phyloP scores from a whole-genome alignment of 2,888 invertebrate species.

The Achlya flavicornis region DNA sequence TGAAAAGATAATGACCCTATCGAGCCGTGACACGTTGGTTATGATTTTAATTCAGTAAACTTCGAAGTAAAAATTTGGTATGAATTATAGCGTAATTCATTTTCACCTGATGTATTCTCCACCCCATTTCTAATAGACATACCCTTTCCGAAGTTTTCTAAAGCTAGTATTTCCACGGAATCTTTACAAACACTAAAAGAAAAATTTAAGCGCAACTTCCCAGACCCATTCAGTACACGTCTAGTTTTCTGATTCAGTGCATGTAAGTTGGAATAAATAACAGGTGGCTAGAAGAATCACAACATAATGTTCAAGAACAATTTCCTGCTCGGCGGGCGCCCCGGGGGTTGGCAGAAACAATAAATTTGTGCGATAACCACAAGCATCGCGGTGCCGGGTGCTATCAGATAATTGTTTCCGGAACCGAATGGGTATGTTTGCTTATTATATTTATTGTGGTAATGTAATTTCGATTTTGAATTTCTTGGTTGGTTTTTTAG shows the following conservation, averaged over 20 bases:
- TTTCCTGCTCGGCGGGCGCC: conserved; percentile 22
- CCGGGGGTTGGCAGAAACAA: conserved; percentile 30
- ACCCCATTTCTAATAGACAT: too few species aligned
- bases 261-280: neutral
- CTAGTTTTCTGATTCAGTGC: neutral
- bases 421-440: conserved; percentile 25
- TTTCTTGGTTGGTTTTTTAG: too few species aligned
- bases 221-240: neutral
- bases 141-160: too few species aligned
- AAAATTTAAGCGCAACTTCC: too few species aligned
- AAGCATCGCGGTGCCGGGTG: conserved; percentile 25
- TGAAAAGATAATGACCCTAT: too few species aligned
- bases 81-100: too few species aligned
- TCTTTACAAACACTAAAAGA: too few species aligned
- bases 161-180: too few species aligned
- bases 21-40: too few species aligned
- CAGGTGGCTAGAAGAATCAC: neutral
- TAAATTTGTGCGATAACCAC: conserved; percentile 44
- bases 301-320: conserved; percentile 25
- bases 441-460: conserved; percentile 26
- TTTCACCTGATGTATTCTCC: too few species aligned
- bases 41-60: too few species aligned
- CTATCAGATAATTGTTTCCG: conserved; percentile 60
- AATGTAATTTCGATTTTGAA: neutral
- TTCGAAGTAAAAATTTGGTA: too few species aligned